phyloP scores from a whole-genome alignment of 1,140 invertebrate genomes.

The Diorhabda elongata region DNA sequence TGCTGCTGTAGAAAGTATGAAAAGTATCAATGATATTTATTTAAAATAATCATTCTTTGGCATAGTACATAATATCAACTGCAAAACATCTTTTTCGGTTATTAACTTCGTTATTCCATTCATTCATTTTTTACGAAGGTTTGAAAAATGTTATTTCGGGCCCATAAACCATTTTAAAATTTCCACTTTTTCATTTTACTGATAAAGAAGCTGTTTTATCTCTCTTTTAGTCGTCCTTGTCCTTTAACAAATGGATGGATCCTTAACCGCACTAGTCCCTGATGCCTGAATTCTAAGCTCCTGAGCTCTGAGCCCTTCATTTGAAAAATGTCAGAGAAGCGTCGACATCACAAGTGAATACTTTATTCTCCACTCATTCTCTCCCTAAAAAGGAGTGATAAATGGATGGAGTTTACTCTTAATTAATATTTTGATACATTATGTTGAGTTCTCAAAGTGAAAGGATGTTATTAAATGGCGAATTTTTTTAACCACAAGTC shows the following conservation, averaged over 20 bases:
- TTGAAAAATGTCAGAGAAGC: not conserved
- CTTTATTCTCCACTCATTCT: not conserved
- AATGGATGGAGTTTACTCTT: not conserved
- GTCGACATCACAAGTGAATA: conserved; percentile 1
- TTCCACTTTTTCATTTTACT: too few species aligned
- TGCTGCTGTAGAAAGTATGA: too few species aligned
- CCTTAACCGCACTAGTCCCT: not conserved
- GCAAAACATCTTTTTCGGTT: too few species aligned
- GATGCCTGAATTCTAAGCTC: not conserved
- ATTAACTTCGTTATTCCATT: too few species aligned
- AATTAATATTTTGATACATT: conserved; percentile 3
- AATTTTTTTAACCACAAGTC: not conserved
- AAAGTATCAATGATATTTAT: too few species aligned
- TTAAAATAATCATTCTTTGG: too few species aligned
- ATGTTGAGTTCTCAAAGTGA: not conserved
- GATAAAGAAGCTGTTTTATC: too few species aligned
- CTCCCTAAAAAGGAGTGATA: not conserved
- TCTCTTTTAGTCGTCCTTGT: too few species aligned
- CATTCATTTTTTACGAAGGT: too few species aligned
- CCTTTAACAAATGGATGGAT: not conserved
- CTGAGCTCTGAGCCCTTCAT: not conserved
- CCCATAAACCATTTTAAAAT: too few species aligned
- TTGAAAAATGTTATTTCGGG: too few species aligned
- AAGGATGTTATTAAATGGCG: conserved; percentile 1
- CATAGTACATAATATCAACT: too few species aligned